These are phyloP conservation scores for Girardia tigrina DNA, from an alignment of 2,888 invertebrate species.

Conservation along the genomic window DNA sequence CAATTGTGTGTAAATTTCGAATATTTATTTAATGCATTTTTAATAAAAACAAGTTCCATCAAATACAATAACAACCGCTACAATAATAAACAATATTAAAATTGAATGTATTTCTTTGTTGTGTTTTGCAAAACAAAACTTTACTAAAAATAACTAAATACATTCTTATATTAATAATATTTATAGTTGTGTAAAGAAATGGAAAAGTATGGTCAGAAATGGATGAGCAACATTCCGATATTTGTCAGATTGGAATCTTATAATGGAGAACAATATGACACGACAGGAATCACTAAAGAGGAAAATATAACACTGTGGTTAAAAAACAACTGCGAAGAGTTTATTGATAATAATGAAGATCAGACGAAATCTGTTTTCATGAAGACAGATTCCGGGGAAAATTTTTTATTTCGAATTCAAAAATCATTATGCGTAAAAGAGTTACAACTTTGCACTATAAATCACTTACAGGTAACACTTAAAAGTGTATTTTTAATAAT, in stretches of 20 bases:
- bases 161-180: no score
- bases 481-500: no score
- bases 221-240: not conserved
- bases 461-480: constrained; percentile 1
- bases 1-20: no score
- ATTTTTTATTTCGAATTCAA: not conserved
- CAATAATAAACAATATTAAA: no score
- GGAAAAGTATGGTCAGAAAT: not conserved
- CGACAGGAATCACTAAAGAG: not conserved
- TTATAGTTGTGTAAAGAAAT: constrained; percentile 2
- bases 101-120: no score
- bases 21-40: no score
- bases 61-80: no score
- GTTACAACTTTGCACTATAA: not conserved
- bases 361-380: not conserved
- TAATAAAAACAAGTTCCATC: no score
- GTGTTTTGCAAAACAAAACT: no score
- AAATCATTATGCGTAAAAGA: not conserved
- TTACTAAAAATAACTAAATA: no score
- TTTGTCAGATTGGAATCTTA: not conserved
- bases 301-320: not conserved
- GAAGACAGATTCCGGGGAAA: not conserved
- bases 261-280: not conserved
- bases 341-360: not conserved
- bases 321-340: not conserved